Evolutionary conservation across 2,888 invertebrate species (phyloP).

Genomic region (Girardia tigrina): DNA sequence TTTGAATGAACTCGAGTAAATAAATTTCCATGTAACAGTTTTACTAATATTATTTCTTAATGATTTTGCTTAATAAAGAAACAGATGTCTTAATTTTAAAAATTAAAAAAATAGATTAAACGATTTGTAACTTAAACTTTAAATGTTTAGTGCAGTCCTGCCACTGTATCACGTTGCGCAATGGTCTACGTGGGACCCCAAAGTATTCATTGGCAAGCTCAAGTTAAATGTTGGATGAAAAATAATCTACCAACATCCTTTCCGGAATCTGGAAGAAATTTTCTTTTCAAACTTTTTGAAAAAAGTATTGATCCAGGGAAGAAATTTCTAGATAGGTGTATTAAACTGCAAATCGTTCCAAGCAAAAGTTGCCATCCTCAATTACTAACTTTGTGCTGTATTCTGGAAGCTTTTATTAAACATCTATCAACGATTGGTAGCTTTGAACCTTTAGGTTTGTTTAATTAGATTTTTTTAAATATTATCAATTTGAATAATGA

Average conservation of each 20-base stretch:
- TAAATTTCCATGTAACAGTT: no score
- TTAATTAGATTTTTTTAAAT: no score
- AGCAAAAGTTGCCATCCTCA: not conserved
- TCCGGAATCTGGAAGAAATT: constrained; percentile 45
- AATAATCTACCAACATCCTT: constrained; percentile 39
- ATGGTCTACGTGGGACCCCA: constrained; percentile 51
- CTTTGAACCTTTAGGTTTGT: not conserved
- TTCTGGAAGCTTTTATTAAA: not conserved
- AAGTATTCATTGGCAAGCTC: constrained; percentile 48
- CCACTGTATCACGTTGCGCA: constrained; percentile 49
- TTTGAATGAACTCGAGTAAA: no score
- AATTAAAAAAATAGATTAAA: no score
- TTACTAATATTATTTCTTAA: no score
- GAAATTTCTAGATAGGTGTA: constrained; percentile 40
- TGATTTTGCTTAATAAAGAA: no score
- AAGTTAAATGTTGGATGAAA: constrained; percentile 44
- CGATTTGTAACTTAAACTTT: no score
- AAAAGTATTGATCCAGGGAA: constrained; percentile 45
- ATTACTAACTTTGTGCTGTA: not conserved
- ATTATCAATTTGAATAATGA: no score
- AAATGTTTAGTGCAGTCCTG: constrained; percentile 50
- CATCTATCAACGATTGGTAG: not conserved
- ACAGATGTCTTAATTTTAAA: no score
- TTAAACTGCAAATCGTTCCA: not conserved
- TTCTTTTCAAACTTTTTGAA: constrained; percentile 45